Percentiles rank a stretch among this genome's conserved stretches.
phyloP scores from a whole-genome alignment of 2,113 vertebrate species.

The Cranoglanis bouderius region DNA sequence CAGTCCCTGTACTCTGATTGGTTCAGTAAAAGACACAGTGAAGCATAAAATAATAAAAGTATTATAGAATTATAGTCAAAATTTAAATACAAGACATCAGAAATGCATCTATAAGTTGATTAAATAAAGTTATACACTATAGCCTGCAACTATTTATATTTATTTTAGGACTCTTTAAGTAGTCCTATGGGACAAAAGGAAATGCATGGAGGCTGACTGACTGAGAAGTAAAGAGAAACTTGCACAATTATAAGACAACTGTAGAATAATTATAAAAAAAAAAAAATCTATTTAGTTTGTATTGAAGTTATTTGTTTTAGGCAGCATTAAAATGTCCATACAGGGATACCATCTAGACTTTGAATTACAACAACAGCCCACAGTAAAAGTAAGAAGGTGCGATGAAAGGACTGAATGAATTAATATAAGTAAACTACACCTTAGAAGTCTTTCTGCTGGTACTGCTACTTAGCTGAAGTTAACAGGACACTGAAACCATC shows the following conservation, averaged over 20 bases:
- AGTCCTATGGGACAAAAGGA: not conserved
- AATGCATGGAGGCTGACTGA: not conserved
- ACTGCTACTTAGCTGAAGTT: not conserved
- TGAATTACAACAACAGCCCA: not conserved
- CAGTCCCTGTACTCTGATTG: conserved; percentile 34
- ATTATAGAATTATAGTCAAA: conserved; percentile 3
- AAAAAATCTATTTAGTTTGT: not conserved
- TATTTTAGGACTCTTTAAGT: not conserved
- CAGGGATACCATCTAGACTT: not conserved
- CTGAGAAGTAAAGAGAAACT: not conserved
- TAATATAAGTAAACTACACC: not conserved
- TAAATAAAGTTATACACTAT: not conserved
- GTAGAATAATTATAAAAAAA: not conserved
- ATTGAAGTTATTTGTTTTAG: not conserved
- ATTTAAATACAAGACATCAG: conserved; percentile 7
- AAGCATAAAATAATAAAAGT: conserved; percentile 33
- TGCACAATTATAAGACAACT: not conserved
- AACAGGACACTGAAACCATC: conserved; percentile 28
- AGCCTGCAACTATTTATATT: not conserved
- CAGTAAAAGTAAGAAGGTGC: not conserved
- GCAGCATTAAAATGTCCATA: not conserved
- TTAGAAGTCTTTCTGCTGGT: not conserved
- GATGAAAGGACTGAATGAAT: not conserved
- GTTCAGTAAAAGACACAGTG: conserved; percentile 29
- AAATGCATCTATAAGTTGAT: not conserved